Evolutionary conservation across 1,140 invertebrate genomes (phyloP), one percentile per base, ranked within the genome.

Genomic region (Drosophila ambigua): DNA sequence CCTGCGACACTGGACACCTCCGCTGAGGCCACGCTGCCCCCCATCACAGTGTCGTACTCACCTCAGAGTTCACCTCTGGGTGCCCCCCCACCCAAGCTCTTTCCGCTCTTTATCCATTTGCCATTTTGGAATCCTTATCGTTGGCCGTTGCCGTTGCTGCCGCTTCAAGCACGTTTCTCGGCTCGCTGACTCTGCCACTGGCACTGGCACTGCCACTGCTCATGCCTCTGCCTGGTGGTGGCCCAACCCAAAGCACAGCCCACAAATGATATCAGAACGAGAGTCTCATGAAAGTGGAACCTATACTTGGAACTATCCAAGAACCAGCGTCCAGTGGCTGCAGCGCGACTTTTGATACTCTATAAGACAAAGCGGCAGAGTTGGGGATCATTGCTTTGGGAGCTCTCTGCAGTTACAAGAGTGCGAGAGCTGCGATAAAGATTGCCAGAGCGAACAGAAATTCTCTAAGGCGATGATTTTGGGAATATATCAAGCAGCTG

Each of bases 51-150:
- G 45, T 24, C n/a, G 62, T 45, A 16, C 11, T 16, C 24, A 39
- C 11, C 45, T 39, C 9, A 60, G n/a, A 26, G 57, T 48, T 49
- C 59, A 61, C 49, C 49, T 41, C 59, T 41, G 59, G 9, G 7
- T 35, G 16, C 5, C 8, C 15, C 43, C 61, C 20, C 52, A 2
- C 61, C 16, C 23, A 43, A 28, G 39, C 60, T 26, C 8, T 43
- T 55, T 41, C 65, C 24, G 64, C 64, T 39, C 35, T 55, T 71
- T 71, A 71, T 71, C 67, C 67, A 75, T 75, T 74, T 74, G 59
- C 72, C 62, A 75, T 74, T 75, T 74, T 44, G 72, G 72, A 53
- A 71, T 75, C 72, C 72, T 75, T 75, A 75, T 75, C 71, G 73
- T 13, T 39, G 35, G 11, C 11, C 35, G 35, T 39, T 15, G 44